Base-by-base conservation (phyloP, 1,140 invertebrate genomes). In the Sinonovacula constricta region DNA sequence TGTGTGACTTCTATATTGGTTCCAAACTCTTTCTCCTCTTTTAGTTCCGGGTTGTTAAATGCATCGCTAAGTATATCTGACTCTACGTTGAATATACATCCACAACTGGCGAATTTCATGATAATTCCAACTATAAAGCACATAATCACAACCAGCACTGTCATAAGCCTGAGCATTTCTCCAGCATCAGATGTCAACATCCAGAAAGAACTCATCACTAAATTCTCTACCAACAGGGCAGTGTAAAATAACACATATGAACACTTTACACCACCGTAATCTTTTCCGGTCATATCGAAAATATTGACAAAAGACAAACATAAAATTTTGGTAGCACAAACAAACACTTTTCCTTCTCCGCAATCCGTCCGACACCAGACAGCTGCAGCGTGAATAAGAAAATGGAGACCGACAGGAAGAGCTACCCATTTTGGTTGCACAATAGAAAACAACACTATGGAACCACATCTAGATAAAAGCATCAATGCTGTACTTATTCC, bases 1-100 rank as follows among this genome's bases (percentile, higher is more conserved):
- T n/a, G n/a, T n/a, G n/a, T n/a, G n/a, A n/a, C n/a, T n/a, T n/a
- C n/a, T n/a, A n/a, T n/a, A n/a, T n/a, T n/a, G n/a, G n/a, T n/a
- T n/a, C n/a, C n/a, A n/a, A n/a, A n/a, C n/a, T 51, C 15, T 22
- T 62, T 72, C n/a, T 51, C 57, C n/a, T 33, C 59, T 54, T 74
- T 45, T 24, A 74, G 31, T 74, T 74, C 71, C 1, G 71, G 71
- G 24, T 74, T 74, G n/a, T 65, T 74, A 56, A 74, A 74, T 0
- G 71, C 74, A 39, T 77, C 74, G 68, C 63, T 77, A 0, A 77
- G 54, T 49, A 67, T 77, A 60, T 77, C 74, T 18, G 74, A 68
- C 28, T 59, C 63, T 10, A 67, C 28, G n/a, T 77, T 68, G 33
- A 59, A 68, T 4, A 77, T 77, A 60, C 63, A 77, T 2, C 74